Evolutionary conservation across 2,888 invertebrate genomes (phyloP).

Genomic region (Brachylomia viminalis): DNA sequence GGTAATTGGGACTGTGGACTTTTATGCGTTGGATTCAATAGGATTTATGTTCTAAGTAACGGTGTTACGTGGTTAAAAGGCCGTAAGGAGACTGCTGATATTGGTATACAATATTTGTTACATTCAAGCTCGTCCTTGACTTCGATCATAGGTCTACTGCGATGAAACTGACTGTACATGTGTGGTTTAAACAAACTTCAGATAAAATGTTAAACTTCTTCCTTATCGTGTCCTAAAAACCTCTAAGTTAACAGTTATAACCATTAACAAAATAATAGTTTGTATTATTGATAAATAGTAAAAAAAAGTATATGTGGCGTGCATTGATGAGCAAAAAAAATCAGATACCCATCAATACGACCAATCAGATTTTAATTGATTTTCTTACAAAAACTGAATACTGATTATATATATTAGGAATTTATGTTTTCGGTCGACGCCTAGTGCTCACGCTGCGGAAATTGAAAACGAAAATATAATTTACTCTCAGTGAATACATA

Average conservation of each 20-base stretch:
- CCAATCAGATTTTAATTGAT: background rate
- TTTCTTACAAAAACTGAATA: background rate
- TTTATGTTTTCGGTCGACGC: conserved; percentile 5
- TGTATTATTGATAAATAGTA: too few species aligned
- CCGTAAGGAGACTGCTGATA: background rate
- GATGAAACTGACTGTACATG: too few species aligned
- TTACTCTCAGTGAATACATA: conserved; percentile 1
- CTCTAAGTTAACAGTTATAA: too few species aligned
- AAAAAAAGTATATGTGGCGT: background rate
- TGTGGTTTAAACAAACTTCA: too few species aligned
- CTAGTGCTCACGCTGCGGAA: background rate
- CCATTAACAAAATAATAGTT: too few species aligned
- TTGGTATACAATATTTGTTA: background rate
- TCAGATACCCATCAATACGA: too few species aligned
- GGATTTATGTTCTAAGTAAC: conserved; percentile 45
- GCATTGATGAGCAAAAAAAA: background rate
- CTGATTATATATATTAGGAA: conserved; percentile 13
- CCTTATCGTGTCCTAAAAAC: too few species aligned
- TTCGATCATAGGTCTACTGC: too few species aligned
- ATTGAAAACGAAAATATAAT: conserved; percentile 20
- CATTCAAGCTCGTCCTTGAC: too few species aligned
- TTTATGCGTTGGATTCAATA: conserved; percentile 42
- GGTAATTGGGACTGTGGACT: conserved; percentile 45
- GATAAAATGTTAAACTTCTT: too few species aligned
- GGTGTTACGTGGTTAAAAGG: conserved; percentile 1